phyloP scores from a whole-genome alignment of 2,888 invertebrate species.

The Diaphora mendica region DNA sequence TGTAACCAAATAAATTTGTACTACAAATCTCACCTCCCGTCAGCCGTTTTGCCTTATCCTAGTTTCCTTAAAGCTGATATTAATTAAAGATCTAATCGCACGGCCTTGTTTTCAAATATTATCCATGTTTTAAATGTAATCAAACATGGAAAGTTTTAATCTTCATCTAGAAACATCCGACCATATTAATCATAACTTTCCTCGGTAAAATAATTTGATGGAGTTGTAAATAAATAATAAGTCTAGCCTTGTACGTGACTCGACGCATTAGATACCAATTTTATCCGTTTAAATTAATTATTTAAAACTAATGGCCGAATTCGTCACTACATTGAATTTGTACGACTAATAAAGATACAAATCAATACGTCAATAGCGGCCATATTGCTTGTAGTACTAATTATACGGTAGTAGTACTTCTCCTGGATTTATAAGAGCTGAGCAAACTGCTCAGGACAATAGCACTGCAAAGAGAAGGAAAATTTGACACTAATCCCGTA shows the following conservation, averaged over 20 bases:
- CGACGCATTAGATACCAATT: not conserved
- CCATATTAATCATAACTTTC: not conserved
- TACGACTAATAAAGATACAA: not conserved
- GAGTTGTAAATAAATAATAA: not conserved
- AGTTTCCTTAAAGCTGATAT: not conserved
- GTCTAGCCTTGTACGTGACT: not conserved
- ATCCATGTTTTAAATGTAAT: not conserved
- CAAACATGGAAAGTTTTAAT: not conserved
- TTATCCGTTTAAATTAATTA: slow-evolving; percentile 36
- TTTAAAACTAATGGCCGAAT: slow-evolving; percentile 32
- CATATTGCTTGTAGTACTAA: not conserved
- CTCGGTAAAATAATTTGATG: not conserved
- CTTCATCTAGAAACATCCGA: not conserved
- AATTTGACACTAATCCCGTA: not conserved
- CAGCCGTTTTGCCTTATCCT: not conserved
- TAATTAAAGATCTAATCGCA: not conserved
- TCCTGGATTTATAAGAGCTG: too few species aligned
- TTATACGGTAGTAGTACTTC: not conserved
- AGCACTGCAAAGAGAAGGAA: too few species aligned
- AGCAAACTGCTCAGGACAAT: too few species aligned
- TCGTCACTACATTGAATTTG: not conserved
- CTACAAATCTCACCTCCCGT: not conserved
- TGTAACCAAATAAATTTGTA: not conserved
- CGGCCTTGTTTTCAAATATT: not conserved
- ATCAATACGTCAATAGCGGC: slow-evolving; percentile 7